These are phyloP conservation scores for Buathra laborator DNA, from an alignment of 2,888 invertebrate genomes.

Conservation along the genomic window DNA sequence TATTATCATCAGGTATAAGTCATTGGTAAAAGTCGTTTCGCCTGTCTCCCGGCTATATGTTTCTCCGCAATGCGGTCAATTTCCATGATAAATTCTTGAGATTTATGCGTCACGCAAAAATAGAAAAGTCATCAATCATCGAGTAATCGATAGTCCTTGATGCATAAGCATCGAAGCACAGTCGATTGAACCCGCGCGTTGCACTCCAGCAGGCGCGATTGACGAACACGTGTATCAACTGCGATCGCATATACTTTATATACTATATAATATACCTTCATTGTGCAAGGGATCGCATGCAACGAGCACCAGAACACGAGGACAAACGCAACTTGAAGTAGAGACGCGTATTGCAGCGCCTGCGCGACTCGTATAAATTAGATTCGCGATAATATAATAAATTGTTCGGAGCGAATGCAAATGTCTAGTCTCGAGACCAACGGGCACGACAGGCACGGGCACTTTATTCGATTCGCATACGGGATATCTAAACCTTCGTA, in stretches of 20 bases:
- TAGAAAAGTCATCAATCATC: constrained; percentile 63
- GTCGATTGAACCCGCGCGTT: constrained; percentile 63
- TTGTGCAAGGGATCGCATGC: constrained; percentile 56
- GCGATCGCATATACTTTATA: not conserved
- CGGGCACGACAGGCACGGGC: constrained; percentile 20
- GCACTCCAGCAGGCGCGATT: constrained; percentile 44
- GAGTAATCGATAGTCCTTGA: constrained; percentile 64
- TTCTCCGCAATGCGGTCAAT: constrained; percentile 55
- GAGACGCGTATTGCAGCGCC: constrained; percentile 49
- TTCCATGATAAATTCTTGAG: constrained; percentile 61
- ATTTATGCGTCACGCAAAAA: constrained; percentile 59
- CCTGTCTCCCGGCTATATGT: constrained; percentile 1
- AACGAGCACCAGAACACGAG: constrained; percentile 36
- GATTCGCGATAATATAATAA: constrained; percentile 78
- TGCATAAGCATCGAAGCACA: constrained; percentile 58
- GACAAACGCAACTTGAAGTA: constrained; percentile 47
- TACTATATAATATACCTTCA: constrained; percentile 19
- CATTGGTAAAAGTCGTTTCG: constrained; percentile 28
- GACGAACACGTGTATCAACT: constrained; percentile 43
- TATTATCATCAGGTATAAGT: constrained; percentile 21
- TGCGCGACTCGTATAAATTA: constrained; percentile 76
- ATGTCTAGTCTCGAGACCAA: constrained; percentile 68
- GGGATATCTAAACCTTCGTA: constrained; percentile 27
- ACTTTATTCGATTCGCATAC: constrained; percentile 54
- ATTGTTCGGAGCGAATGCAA: constrained; percentile 77